Conservation (phyloP, 64 coral and sea anemone genomes). For the Stylophora pistillata region DNA sequence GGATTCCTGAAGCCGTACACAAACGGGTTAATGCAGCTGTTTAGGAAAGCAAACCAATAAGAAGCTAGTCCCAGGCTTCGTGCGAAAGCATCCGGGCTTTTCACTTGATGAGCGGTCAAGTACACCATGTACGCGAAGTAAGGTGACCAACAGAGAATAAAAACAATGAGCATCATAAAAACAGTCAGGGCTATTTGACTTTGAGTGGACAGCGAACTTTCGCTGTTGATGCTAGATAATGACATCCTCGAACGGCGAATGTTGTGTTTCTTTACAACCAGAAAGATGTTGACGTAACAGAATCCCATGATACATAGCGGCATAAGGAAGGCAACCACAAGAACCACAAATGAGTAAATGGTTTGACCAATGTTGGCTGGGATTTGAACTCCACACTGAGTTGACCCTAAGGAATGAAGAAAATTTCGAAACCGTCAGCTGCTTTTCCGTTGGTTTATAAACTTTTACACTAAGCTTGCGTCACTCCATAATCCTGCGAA, state of each 20-base stretch:
- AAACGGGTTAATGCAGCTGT: constrained; percentile 70
- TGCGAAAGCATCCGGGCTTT: neutral
- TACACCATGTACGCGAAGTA: constrained; percentile 65
- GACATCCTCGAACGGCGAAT: constrained; percentile 55
- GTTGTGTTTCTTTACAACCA: constrained; percentile 45
- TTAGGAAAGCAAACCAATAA: constrained; percentile 76
- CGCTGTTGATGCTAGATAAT: neutral
- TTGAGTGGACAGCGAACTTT: constrained; percentile 27
- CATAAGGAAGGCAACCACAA: constrained; percentile 51
- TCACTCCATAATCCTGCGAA: no score
- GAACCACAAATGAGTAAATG: constrained; percentile 37
- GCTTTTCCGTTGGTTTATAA: no score
- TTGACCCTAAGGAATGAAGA: constrained; percentile 27
- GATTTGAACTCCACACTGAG: constrained; percentile 69
- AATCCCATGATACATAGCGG: constrained; percentile 84
- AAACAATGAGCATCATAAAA: constrained; percentile 76
- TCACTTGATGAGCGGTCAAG: constrained; percentile 27
- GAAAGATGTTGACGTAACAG: constrained; percentile 74
- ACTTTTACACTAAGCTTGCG: no score
- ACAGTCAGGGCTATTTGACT: constrained; percentile 64
- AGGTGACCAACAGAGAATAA: constrained; percentile 78
- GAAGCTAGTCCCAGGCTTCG: constrained; percentile 48
- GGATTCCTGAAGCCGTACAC: constrained; percentile 84
- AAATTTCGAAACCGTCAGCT: neutral
- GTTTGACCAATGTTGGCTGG: constrained; percentile 44